These are phyloP conservation scores for Cyanistes caeruleus DNA, from an alignment of 2,113 vertebrate species.

Conservation along the genomic window DNA sequence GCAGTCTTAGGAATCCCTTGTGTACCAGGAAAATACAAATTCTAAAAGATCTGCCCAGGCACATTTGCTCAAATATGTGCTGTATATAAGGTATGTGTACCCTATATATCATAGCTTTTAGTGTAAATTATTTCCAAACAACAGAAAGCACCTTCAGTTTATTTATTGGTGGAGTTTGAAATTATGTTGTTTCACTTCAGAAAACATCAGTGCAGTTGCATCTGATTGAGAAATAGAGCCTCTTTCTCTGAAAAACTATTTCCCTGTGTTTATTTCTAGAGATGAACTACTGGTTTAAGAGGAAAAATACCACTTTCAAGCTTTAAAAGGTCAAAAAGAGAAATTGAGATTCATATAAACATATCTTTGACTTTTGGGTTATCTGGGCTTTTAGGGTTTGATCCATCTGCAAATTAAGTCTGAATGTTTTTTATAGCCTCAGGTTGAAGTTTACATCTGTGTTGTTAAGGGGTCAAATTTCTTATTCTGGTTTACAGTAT, in stretches of 20 bases:
- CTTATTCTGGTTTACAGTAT: neutral
- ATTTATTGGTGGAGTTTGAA: neutral
- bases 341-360: neutral
- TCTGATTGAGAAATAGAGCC: neutral
- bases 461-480: neutral
- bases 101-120: neutral
- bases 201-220: neutral
- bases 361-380: neutral
- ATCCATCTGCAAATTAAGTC: neutral
- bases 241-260: neutral
- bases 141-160: neutral
- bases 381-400: neutral
- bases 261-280: neutral
- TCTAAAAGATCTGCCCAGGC: neutral
- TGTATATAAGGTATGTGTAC: neutral
- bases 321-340: neutral
- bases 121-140: neutral
- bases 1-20: neutral
- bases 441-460: neutral
- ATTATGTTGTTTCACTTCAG: neutral
- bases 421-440: neutral
- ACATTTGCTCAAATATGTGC: neutral
- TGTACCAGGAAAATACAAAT: neutral
- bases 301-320: neutral
- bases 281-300: neutral